Evolutionary conservation across 2,797 vertebrate species (phyloP).

Genomic region (Urophycis tenuis): DNA sequence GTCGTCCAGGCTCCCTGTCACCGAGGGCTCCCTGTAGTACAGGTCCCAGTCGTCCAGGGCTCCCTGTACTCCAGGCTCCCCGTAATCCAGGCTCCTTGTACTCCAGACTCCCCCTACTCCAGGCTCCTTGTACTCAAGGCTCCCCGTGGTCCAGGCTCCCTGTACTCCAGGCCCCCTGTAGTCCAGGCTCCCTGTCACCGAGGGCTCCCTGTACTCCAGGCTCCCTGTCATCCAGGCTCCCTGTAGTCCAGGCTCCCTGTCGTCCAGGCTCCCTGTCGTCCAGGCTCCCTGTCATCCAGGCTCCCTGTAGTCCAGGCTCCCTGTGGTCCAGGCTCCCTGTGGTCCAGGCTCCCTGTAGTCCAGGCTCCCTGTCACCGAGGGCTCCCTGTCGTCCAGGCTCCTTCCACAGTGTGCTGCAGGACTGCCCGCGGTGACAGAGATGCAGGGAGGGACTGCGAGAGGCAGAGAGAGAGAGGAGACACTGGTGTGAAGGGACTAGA

Average conservation of each 20-base stretch:
- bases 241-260: conserved; percentile 54
- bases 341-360: conserved; percentile 51
- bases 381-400: conserved; percentile 40
- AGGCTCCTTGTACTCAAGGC: no score
- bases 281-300: conserved; percentile 54
- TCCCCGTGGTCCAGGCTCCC: no score
- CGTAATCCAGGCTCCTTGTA: no score
- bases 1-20: conserved; percentile 38
- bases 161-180: no score
- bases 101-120: no score
- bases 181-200: no score
- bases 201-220: no score
- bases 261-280: conserved; percentile 51
- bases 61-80: no score
- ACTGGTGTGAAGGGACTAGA: not conserved
- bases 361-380: no score
- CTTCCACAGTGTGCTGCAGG: conserved; percentile 41
- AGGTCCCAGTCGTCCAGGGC: no score
- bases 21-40: no score
- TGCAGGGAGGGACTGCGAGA: not conserved
- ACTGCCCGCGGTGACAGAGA: conserved; percentile 24
- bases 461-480: not conserved
- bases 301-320: conserved; percentile 52
- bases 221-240: no score
- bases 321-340: conserved; percentile 52